Evolutionary conservation across 2,888 invertebrate genomes (phyloP), one percentile per base, ranked within the genome.

Genomic region (Leptothorax acervorum): DNA sequence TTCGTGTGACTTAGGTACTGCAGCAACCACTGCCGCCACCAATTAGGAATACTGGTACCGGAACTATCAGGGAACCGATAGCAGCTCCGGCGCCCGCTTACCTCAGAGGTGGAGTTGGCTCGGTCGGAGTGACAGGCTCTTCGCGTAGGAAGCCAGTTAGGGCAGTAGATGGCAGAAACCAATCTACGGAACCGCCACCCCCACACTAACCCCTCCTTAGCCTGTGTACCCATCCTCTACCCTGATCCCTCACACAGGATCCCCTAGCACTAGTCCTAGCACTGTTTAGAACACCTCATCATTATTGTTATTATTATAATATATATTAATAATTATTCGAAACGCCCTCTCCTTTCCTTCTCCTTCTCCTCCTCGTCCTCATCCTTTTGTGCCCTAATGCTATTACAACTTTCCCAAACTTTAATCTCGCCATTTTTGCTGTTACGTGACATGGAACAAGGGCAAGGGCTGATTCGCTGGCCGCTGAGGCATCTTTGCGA

Each of bases 141-240:
- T 94, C 95, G 70, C 95, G 95, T 82, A 94, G 95, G 91, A 95
- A 95, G 93, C 95, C 95, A 71, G 95, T 95, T 71, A 94, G 95
- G 85, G 94, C 95, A 84, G 95, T 95, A 86, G 95, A 95, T 89
- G 95, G 95, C 82, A 93, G 95, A 91, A 95, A 95, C 90, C 95
- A 95, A 92, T 95, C 95, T 85, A 95, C 95, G 87, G 95, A 95
- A 85, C 95, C 95, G 60, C 95, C 95, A 82, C 95, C 95, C 51
- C 95, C 95, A 81, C 95, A 95, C 94, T 95, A 95, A 95, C 95
- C 92, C 92, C 91, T 92, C 89, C 91, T 90, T 90, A 89, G 86
- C 87, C 89, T 88, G 76, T 78, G 9, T 91, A 87, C 88, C 90
- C 90, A 89, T 79, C 88, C 86, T 76, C 88, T 84, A 86, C 88